phyloP scores from a whole-genome alignment of 2,888 invertebrate species.

The Nemotelus nigrinus region DNA sequence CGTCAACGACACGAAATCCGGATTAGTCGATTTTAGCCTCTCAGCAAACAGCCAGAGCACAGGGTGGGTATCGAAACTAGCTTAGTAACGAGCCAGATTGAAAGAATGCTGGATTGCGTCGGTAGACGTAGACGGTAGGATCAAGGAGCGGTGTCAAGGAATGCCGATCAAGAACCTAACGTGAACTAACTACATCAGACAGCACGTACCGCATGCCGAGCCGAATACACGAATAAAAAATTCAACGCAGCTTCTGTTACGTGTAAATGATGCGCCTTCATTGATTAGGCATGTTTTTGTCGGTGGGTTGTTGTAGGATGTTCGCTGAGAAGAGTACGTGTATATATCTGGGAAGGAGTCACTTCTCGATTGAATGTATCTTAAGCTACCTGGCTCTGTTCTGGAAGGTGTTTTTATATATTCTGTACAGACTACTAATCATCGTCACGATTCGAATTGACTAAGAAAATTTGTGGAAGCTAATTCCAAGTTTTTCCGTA shows the following conservation, averaged over 20 bases:
- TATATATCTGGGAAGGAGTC: slow-evolving; percentile 20
- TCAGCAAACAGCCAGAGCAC: no score
- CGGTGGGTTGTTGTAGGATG: slow-evolving; percentile 33
- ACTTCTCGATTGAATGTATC: not conserved
- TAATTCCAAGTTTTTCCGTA: no score
- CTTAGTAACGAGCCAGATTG: no score
- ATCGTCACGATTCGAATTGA: slow-evolving; percentile 47
- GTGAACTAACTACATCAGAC: slow-evolving; percentile 29
- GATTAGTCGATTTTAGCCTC: slow-evolving; percentile 27
- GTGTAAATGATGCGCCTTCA: slow-evolving; percentile 39
- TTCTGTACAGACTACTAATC: slow-evolving; percentile 48
- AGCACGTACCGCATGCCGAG: slow-evolving; percentile 24
- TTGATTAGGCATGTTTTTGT: slow-evolving; percentile 37
- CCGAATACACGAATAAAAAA: slow-evolving; percentile 35
- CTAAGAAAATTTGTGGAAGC: not conserved
- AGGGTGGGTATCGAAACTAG: no score
- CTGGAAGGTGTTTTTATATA: slow-evolving; percentile 36
- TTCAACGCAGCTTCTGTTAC: slow-evolving; percentile 45
- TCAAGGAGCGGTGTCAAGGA: not conserved
- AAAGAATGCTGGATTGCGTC: no score
- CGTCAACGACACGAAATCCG: slow-evolving; percentile 24
- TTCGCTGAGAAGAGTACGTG: not conserved
- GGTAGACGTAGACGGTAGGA: not conserved
- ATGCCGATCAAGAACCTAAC: slow-evolving; percentile 30
- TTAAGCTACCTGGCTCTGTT: not conserved